Evolutionary conservation across 1,140 invertebrate species (phyloP).

Genomic region (Scaptomyza graminum): DNA sequence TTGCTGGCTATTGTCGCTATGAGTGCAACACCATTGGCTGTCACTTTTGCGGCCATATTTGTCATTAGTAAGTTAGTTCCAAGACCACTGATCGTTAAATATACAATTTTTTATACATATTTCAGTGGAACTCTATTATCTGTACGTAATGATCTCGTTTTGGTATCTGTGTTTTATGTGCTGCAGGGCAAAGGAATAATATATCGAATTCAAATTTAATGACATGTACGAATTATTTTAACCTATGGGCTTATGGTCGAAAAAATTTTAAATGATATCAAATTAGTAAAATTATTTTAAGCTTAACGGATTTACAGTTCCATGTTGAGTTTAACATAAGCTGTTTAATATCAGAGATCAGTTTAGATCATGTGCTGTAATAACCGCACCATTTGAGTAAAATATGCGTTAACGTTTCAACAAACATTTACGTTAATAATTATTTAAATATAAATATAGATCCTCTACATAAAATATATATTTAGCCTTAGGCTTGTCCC

Average conservation of each 20-base stretch:
- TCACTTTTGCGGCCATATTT: not conserved
- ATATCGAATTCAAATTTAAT: not conserved
- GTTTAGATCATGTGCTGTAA: slow-evolving; percentile 2
- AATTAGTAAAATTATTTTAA: not conserved
- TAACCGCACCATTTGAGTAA: slow-evolving; percentile 8
- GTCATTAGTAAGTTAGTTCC: not conserved
- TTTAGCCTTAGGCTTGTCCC: not conserved
- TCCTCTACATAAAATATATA: not conserved
- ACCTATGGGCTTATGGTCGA: not conserved
- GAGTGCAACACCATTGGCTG: not conserved
- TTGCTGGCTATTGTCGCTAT: too few relatives aligned
- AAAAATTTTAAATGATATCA: not conserved
- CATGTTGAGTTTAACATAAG: slow-evolving; percentile 11
- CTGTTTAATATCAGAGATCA: slow-evolving; percentile 7
- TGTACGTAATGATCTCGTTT: slow-evolving; percentile 29
- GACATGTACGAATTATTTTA: not conserved
- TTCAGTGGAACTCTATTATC: slow-evolving; percentile 36
- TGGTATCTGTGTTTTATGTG: slow-evolving; percentile 6
- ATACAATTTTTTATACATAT: not conserved
- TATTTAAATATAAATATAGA: not conserved
- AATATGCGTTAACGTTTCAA: not conserved
- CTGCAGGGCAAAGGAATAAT: not conserved
- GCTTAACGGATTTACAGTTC: not conserved
- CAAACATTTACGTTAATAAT: not conserved
- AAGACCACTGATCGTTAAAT: not conserved